phyloP scores from a whole-genome alignment of 2,888 invertebrate genomes.

The Automeris io region DNA sequence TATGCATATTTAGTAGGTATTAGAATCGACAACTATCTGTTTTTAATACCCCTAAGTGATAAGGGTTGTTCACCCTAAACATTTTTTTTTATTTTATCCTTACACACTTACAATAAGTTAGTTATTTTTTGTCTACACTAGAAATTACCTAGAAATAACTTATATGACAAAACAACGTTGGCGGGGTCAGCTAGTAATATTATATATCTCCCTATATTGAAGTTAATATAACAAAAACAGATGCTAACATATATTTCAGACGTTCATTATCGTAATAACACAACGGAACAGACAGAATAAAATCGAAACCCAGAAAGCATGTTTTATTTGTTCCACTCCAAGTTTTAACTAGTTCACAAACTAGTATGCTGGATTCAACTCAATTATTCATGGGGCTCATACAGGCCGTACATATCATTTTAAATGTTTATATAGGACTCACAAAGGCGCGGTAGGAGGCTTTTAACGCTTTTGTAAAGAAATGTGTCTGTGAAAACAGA shows the following conservation, averaged over 20 bases:
- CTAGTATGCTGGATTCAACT: neutral
- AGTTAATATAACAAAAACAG: too few species aligned
- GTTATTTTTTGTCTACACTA: too few species aligned
- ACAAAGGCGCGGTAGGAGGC: constrained; percentile 2
- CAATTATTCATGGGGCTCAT: constrained; percentile 5
- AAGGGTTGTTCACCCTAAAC: too few species aligned
- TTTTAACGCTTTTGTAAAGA: constrained; percentile 7
- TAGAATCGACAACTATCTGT: too few species aligned
- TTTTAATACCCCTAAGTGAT: too few species aligned
- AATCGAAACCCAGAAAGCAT: neutral
- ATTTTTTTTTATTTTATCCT: too few species aligned
- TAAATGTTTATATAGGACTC: constrained; percentile 5
- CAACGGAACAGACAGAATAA: neutral
- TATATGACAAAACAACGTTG: too few species aligned
- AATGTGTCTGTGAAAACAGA: constrained; percentile 4
- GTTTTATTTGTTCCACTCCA: constrained; percentile 1
- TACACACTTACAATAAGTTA: too few species aligned
- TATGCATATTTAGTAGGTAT: too few species aligned
- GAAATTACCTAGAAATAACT: too few species aligned
- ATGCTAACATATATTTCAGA: neutral
- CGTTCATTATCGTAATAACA: neutral
- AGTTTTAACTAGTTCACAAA: constrained; percentile 5
- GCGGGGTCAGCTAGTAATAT: too few species aligned
- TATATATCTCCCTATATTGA: too few species aligned
- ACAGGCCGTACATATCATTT: constrained; percentile 1